Evolutionary conservation across 1,140 invertebrate species (phyloP).

Genomic region (Halictus rubicundus): DNA sequence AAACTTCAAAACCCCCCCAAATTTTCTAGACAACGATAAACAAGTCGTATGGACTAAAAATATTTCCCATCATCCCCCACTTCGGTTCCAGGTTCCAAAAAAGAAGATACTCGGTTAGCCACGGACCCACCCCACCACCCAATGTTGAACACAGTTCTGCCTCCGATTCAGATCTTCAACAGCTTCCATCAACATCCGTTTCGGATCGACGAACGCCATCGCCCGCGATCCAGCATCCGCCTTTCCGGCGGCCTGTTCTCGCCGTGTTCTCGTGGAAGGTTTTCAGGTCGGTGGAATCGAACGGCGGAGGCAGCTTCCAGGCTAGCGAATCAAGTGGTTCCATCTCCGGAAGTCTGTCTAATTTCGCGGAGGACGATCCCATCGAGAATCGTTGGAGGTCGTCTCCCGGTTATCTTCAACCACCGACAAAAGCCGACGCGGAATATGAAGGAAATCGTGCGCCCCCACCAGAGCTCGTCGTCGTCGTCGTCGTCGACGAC

Average conservation of each 20-base stretch:
- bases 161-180: too few species aligned
- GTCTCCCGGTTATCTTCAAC: slow-evolving; percentile 57
- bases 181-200: too few species aligned
- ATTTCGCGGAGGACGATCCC: slow-evolving; percentile 48
- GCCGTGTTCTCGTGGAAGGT: background rate
- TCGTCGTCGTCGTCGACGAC: slow-evolving; percentile 10
- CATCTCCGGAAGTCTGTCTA: slow-evolving; percentile 40
- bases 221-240: too few species aligned
- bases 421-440: slow-evolving; percentile 57
- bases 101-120: too few species aligned
- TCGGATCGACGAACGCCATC: too few species aligned
- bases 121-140: too few species aligned
- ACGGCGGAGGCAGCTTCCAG: background rate
- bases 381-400: slow-evolving; percentile 50
- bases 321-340: slow-evolving; percentile 1
- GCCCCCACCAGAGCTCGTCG: slow-evolving; percentile 38
- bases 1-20: too few species aligned
- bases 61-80: too few species aligned
- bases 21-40: too few species aligned
- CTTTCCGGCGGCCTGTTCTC: background rate
- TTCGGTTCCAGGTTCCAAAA: too few species aligned
- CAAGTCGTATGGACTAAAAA: too few species aligned
- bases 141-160: too few species aligned
- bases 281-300: slow-evolving; percentile 7
- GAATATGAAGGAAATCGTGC: slow-evolving; percentile 70